These are phyloP conservation scores for Enteromius paludinosus DNA, from an alignment of 2,797 vertebrate genomes.

Conservation along the genomic window DNA sequence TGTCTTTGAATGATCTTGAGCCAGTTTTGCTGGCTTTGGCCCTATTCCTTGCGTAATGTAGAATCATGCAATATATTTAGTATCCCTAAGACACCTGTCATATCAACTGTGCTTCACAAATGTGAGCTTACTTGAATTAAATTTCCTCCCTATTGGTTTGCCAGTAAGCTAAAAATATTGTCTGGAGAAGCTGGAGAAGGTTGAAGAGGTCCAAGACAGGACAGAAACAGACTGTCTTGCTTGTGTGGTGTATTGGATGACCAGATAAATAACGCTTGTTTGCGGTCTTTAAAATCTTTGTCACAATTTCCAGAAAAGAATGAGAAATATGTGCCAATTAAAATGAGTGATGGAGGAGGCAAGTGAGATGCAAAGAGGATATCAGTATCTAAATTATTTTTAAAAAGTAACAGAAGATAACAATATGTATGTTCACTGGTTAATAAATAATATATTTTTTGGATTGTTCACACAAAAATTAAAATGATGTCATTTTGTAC, in stretches of 20 bases:
- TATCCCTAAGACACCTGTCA: slow-evolving; percentile 22
- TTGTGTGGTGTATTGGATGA: neutral
- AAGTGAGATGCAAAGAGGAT: neutral
- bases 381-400: slow-evolving; percentile 1
- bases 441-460: neutral
- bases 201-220: slow-evolving; percentile 1
- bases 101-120: slow-evolving; percentile 23
- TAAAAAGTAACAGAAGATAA: neutral
- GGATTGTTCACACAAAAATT: too few relatives aligned
- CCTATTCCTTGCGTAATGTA: neutral
- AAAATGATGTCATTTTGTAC: too few relatives aligned
- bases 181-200: neutral
- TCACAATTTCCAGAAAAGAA: neutral
- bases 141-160: slow-evolving; percentile 7
- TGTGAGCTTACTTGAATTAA: slow-evolving; percentile 25
- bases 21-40: slow-evolving; percentile 8
- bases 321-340: neutral
- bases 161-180: slow-evolving; percentile 23
- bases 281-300: neutral
- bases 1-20: slow-evolving; percentile 6
- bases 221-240: neutral
- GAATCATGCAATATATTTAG: slow-evolving; percentile 10
- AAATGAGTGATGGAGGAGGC: neutral
- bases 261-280: neutral
- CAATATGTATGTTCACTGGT: neutral